Evolutionary conservation across 2,888 invertebrate species (phyloP).

Genomic region (Nymphalis polychloros): DNA sequence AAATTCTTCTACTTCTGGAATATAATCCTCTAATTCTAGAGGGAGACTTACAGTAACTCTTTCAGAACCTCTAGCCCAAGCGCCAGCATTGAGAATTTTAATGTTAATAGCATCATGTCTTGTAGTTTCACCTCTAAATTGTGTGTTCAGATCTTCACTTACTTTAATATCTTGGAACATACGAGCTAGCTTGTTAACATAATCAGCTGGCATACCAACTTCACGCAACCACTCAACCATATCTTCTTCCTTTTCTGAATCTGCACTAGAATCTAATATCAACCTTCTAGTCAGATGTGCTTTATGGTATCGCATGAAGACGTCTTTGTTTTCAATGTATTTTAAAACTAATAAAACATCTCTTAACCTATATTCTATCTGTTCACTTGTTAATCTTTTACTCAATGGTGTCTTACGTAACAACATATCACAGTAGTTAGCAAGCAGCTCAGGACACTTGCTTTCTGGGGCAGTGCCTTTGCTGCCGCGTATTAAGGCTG

Average conservation of each 20-base stretch:
- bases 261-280: conserved; percentile 98
- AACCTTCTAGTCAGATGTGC: conserved; percentile 96
- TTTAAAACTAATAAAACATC: conserved; percentile 98
- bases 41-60: conserved; percentile 97
- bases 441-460: conserved; percentile 98
- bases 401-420: conserved; percentile 97
- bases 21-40: conserved; percentile 98
- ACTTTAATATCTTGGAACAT: conserved; percentile 99
- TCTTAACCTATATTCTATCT: conserved; percentile 95
- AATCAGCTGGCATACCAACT: conserved; percentile 99
- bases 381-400: conserved; percentile 97
- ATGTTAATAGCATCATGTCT: conserved; percentile 96
- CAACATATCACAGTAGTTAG: conserved; percentile 99
- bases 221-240: conserved; percentile 99
- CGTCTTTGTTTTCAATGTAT: conserved; percentile 99
- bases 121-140: conserved; percentile 92
- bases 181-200: conserved; percentile 97
- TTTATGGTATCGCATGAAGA: conserved; percentile 99
- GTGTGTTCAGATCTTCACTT: conserved; percentile 97
- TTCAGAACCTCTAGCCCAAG: conserved; percentile 98
- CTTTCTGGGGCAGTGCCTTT: conserved; percentile 93
- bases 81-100: conserved; percentile 98
- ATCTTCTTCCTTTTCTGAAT: conserved; percentile 99
- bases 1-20: conserved; percentile 99
- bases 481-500: conserved; percentile 83